Evolutionary conservation across 2,113 vertebrate species (phyloP).

Genomic region (Triplophysa rosa): DNA sequence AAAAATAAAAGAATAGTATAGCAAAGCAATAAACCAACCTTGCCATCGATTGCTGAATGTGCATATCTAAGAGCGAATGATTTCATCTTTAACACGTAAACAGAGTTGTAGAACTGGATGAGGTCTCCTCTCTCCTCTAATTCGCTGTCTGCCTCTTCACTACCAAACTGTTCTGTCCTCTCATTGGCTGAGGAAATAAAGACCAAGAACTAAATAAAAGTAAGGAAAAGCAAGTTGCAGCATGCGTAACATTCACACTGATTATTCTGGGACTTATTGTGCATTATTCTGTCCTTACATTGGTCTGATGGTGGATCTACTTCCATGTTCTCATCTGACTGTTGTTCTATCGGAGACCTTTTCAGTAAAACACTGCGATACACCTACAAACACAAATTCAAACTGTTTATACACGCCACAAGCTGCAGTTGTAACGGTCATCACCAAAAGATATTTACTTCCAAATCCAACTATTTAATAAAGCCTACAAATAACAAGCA

Average conservation of each 20-base stretch:
- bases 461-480: too few relatives aligned
- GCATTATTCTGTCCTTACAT: slow-evolving; percentile 58
- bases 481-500: neutral
- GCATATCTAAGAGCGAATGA: slow-evolving; percentile 87
- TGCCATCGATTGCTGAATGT: slow-evolving; percentile 73
- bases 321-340: slow-evolving; percentile 71
- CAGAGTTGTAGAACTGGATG: slow-evolving; percentile 92
- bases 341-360: slow-evolving; percentile 58
- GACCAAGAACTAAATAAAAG: neutral
- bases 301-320: slow-evolving; percentile 71
- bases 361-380: slow-evolving; percentile 92
- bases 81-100: slow-evolving; percentile 88
- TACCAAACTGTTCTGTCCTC: slow-evolving; percentile 51
- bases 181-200: slow-evolving; percentile 60
- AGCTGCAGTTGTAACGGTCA: neutral
- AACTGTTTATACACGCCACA: neutral
- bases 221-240: neutral
- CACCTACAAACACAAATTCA: slow-evolving; percentile 72
- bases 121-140: slow-evolving; percentile 87
- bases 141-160: slow-evolving; percentile 32
- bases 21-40: slow-evolving; percentile 66
- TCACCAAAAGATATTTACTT: too few relatives aligned
- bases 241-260: too few relatives aligned
- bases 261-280: neutral
- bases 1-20: neutral